Conservation (phyloP, 1,140 invertebrate species). For the Pollicipes pollicipes region DNA sequence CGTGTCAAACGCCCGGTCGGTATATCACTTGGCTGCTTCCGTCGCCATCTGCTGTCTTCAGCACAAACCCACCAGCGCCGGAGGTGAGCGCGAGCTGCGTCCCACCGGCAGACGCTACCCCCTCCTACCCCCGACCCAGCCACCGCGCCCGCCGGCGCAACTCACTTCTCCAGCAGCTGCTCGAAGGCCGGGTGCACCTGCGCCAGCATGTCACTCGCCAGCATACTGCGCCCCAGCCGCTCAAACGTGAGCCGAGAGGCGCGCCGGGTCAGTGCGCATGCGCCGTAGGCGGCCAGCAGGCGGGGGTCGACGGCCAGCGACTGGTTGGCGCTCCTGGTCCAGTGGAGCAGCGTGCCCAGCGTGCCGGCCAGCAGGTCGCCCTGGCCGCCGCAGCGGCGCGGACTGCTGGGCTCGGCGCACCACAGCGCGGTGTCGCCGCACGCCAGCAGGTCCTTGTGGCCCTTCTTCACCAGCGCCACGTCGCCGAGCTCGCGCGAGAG, state of each 20-base stretch:
- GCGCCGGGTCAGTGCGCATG: slow-evolving; percentile 56
- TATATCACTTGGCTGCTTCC: too few relatives aligned
- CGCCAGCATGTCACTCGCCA: slow-evolving; percentile 69
- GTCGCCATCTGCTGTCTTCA: too few relatives aligned
- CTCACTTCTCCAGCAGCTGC: neutral
- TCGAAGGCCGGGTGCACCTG: slow-evolving; percentile 51
- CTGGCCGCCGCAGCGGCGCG: slow-evolving; percentile 85
- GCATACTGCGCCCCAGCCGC: slow-evolving; percentile 56
- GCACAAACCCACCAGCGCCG: too few relatives aligned
- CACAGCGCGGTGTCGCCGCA: slow-evolving; percentile 38
- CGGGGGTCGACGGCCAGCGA: slow-evolving; percentile 32
- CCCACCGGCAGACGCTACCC: too few relatives aligned
- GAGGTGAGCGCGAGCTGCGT: too few relatives aligned
- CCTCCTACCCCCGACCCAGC: too few relatives aligned
- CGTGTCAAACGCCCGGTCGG: too few relatives aligned
- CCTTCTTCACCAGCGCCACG: slow-evolving; percentile 63
- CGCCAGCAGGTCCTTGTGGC: slow-evolving; percentile 53
- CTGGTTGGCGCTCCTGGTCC: slow-evolving; percentile 37
- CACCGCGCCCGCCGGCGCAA: too few relatives aligned
- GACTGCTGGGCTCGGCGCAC: slow-evolving; percentile 45
- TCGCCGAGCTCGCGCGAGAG: slow-evolving; percentile 37
- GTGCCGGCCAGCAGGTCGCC: slow-evolving; percentile 81
- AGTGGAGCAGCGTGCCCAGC: slow-evolving; percentile 63
- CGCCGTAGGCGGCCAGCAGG: slow-evolving; percentile 60
- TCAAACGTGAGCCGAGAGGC: slow-evolving; percentile 59